These are phyloP conservation scores for Elysia crispata DNA, from an alignment of 2,888 invertebrate species.

Conservation along the genomic window DNA sequence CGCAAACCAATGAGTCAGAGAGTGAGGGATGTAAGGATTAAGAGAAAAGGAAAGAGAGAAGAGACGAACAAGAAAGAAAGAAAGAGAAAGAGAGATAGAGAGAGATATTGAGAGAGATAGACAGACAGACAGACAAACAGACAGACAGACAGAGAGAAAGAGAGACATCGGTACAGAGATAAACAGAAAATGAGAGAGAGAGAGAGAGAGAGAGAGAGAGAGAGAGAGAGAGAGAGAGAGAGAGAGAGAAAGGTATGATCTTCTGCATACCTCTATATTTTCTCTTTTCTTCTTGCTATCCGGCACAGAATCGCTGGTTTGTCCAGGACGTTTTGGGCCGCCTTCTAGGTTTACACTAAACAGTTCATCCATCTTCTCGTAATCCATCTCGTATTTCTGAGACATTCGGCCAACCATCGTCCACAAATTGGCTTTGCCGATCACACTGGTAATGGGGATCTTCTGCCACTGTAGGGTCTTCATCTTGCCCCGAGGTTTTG, in stretches of 20 bases:
- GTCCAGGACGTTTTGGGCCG: constrained; percentile 34
- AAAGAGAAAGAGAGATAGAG: not conserved
- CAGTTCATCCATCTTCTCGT: constrained; percentile 74
- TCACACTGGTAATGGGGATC: constrained; percentile 87
- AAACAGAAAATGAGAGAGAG: not conserved
- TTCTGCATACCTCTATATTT: constrained; percentile 66
- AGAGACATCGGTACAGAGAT: too few relatives aligned
- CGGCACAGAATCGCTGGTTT: constrained; percentile 48
- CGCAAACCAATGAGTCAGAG: too few relatives aligned
- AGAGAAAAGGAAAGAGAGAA: not conserved
- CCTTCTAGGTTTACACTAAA: constrained; percentile 63
- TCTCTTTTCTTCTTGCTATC: constrained; percentile 72
- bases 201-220: not conserved
- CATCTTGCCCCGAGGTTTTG: constrained; percentile 95
- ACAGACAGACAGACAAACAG: not conserved
- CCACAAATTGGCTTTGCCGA: constrained; percentile 95
- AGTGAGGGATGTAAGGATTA: not conserved
- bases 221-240: constrained; percentile 16
- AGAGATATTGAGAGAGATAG: not conserved
- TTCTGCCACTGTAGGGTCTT: constrained; percentile 99
- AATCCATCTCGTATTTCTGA: constrained; percentile 72
- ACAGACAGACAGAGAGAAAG: too few relatives aligned
- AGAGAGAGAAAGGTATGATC: not conserved
- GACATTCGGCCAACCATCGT: constrained; percentile 80
- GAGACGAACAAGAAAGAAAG: not conserved